phyloP scores from a whole-genome alignment of 1,140 invertebrate species.

The Helicorthomorpha holstii region DNA sequence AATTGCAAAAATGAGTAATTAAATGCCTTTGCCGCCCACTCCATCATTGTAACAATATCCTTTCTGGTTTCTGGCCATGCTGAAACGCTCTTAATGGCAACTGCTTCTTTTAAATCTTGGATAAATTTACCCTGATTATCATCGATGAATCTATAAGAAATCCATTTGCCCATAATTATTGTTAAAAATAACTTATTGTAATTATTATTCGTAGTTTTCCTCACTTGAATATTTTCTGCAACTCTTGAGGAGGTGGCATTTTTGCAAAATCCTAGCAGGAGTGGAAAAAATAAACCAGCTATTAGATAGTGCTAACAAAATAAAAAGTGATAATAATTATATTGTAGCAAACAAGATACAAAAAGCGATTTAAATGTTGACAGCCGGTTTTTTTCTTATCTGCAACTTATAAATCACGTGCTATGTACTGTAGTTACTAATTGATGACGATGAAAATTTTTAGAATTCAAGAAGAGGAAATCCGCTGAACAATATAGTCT shows the following conservation, averaged over 20 bases:
- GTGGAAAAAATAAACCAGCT: background rate
- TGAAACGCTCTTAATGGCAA: constrained; percentile 92
- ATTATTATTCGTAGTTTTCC: no score
- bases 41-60: constrained; percentile 56
- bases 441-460: no score
- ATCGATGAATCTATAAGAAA: constrained; percentile 58
- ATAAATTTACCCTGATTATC: constrained; percentile 59
- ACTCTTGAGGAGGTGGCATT: background rate
- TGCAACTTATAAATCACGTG: no score
- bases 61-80: constrained; percentile 59
- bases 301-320: background rate
- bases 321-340: background rate
- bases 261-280: background rate
- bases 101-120: constrained; percentile 58
- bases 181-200: no score
- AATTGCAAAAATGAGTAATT: background rate
- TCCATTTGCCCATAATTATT: background rate
- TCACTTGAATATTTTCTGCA: background rate
- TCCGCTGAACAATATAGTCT: no score
- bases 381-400: no score
- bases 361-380: no score
- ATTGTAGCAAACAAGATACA: no score
- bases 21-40: constrained; percentile 48
- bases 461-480: no score
- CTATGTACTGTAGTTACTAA: no score